A percentile compares a stretch with the other conserved stretches of the same genome.
These are phyloP conservation scores for Rhinoptilus africanus DNA, from an alignment of 2,113 vertebrate species.

Conservation along the genomic window DNA sequence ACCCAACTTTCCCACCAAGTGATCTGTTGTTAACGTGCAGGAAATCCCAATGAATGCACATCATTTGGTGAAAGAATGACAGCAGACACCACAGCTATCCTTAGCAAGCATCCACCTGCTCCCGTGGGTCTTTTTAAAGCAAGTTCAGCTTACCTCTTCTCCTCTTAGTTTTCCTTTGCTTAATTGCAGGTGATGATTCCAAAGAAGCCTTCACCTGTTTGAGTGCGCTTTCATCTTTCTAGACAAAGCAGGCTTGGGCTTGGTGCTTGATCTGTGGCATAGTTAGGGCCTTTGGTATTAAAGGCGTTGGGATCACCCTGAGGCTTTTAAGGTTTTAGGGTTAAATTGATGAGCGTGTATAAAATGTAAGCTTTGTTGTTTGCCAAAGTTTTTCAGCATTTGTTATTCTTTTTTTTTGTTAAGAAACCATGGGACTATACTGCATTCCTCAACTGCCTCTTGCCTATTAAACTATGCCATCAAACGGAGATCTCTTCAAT, in stretches of 20 bases:
- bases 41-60: constrained; percentile 32
- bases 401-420: constrained; percentile 65
- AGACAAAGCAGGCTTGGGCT: constrained; percentile 78
- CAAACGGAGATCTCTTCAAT: not conserved
- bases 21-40: constrained; percentile 34
- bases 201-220: constrained; percentile 77
- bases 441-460: constrained; percentile 21
- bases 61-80: constrained; percentile 61
- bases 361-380: constrained; percentile 80
- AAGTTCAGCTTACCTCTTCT: constrained; percentile 71
- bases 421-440: not conserved
- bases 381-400: constrained; percentile 70
- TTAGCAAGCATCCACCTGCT: constrained; percentile 75
- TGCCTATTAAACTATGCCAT: not conserved
- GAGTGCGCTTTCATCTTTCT: constrained; percentile 76
- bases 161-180: constrained; percentile 74
- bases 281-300: constrained; percentile 71
- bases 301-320: constrained; percentile 75
- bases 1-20: constrained; percentile 23
- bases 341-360: constrained; percentile 77
- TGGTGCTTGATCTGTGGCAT: constrained; percentile 75
- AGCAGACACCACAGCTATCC: constrained; percentile 45
- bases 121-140: constrained; percentile 61
- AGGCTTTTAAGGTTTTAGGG: constrained; percentile 75
- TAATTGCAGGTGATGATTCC: constrained; percentile 82